These are phyloP conservation scores for Eupithecia vulgata DNA, from an alignment of 2,888 invertebrate genomes.

Conservation along the genomic window DNA sequence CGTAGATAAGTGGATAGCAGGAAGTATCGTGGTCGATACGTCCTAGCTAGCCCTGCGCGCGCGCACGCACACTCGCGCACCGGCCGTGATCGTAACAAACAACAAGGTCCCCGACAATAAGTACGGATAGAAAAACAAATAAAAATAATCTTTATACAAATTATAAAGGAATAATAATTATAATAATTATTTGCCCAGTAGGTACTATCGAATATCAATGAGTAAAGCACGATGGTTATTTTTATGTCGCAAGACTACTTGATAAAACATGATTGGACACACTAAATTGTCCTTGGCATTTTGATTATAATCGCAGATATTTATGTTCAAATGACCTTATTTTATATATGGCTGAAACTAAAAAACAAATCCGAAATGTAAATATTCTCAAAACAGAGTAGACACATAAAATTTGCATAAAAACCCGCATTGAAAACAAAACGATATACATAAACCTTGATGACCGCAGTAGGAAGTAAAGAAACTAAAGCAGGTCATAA, in stretches of 20 bases:
- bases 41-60: conserved; percentile 71
- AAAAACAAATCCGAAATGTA: conserved; percentile 1
- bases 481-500: neutral
- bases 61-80: conserved; percentile 40
- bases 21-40: conserved; percentile 76
- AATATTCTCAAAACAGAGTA: neutral
- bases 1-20: conserved; percentile 66
- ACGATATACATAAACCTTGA: neutral
- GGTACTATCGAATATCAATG: no score
- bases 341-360: neutral
- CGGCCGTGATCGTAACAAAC: conserved; percentile 79
- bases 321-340: neutral
- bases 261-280: neutral
- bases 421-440: conserved; percentile 25
- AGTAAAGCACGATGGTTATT: neutral
- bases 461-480: neutral
- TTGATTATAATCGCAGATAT: neutral
- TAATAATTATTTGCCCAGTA: neutral
- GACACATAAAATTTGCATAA: conserved; percentile 12
- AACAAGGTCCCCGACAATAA: conserved; percentile 69
- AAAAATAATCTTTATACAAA: neutral
- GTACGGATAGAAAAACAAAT: conserved; percentile 65
- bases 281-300: neutral
- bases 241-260: neutral
- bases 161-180: neutral